phyloP scores from a whole-genome alignment of 2,888 invertebrate species.

The Nycteola revayana region DNA sequence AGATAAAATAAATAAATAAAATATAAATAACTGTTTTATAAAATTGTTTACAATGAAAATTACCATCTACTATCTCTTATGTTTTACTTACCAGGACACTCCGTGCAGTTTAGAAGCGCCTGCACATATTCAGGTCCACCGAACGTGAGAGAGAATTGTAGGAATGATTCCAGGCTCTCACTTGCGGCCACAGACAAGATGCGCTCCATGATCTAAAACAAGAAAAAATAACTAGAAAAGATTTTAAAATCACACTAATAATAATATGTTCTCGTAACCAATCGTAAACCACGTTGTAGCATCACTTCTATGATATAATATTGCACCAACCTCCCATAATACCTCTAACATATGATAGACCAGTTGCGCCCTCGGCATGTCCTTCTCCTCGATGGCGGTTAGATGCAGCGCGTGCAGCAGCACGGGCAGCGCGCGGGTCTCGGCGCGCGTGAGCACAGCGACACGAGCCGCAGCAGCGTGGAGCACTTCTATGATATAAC shows the following conservation, averaged over 20 bases:
- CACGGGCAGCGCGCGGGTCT: conserved; percentile 91
- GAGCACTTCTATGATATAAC: too few relatives aligned
- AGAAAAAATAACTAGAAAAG: too few relatives aligned
- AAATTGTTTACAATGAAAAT: too few relatives aligned
- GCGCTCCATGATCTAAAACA: conserved; percentile 93
- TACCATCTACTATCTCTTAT: too few relatives aligned
- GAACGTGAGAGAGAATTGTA: conserved; percentile 93
- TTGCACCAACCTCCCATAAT: too few relatives aligned
- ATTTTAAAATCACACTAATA: too few relatives aligned
- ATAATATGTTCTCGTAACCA: too few relatives aligned
- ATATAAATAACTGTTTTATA: too few relatives aligned
- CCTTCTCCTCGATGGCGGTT: conserved; percentile 81
- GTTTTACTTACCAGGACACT: conserved; percentile 83
- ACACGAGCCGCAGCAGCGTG: conserved; percentile 94
- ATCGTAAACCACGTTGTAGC: too few relatives aligned
- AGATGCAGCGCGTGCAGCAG: conserved; percentile 92
- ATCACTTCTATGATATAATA: too few relatives aligned
- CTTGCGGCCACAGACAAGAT: conserved; percentile 95
- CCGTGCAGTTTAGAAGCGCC: conserved; percentile 90
- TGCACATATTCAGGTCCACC: conserved; percentile 95
- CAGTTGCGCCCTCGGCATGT: conserved; percentile 87
- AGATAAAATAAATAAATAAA: too few relatives aligned
- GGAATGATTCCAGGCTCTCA: conserved; percentile 90
- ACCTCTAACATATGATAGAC: conserved; percentile 95
- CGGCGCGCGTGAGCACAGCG: conserved; percentile 94